Evolutionary conservation across 2,113 vertebrate species (phyloP).

Genomic region (Crotalus helleri): DNA sequence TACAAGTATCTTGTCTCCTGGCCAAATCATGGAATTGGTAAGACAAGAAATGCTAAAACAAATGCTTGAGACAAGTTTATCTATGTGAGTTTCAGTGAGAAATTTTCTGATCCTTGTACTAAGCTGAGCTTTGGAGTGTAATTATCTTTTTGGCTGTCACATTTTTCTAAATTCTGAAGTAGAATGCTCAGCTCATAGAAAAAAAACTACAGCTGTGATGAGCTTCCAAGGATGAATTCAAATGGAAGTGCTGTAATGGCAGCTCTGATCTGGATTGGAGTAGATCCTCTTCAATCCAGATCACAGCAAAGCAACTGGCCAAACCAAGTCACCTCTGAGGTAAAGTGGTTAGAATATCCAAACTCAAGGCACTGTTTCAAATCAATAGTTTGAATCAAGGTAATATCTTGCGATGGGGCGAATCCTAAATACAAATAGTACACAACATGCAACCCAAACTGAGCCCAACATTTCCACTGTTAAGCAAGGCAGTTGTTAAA

Average conservation of each 20-base stretch:
- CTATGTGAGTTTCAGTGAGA: background rate
- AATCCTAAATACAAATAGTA: background rate
- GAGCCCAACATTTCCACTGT: background rate
- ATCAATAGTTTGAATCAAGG: background rate
- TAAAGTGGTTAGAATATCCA: background rate
- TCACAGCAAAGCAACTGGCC: background rate
- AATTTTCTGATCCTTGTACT: background rate
- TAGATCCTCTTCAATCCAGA: background rate
- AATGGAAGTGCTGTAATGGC: background rate
- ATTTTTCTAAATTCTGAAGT: background rate
- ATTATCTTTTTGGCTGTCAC: background rate
- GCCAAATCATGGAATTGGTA: background rate
- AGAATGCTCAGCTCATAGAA: background rate
- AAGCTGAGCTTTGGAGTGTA: background rate
- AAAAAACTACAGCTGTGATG: background rate
- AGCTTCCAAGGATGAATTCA: background rate
- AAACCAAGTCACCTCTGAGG: background rate
- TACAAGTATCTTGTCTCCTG: slow-evolving; percentile 19
- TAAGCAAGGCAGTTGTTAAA: background rate
- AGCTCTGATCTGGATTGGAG: background rate
- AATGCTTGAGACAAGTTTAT: background rate
- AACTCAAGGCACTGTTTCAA: background rate
- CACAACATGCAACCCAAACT: background rate
- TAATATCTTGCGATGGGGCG: background rate
- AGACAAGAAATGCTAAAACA: slow-evolving; percentile 10